Evolutionary conservation across 1,140 invertebrate species (phyloP).

Genomic region (Neoseiulus cucumeris): DNA sequence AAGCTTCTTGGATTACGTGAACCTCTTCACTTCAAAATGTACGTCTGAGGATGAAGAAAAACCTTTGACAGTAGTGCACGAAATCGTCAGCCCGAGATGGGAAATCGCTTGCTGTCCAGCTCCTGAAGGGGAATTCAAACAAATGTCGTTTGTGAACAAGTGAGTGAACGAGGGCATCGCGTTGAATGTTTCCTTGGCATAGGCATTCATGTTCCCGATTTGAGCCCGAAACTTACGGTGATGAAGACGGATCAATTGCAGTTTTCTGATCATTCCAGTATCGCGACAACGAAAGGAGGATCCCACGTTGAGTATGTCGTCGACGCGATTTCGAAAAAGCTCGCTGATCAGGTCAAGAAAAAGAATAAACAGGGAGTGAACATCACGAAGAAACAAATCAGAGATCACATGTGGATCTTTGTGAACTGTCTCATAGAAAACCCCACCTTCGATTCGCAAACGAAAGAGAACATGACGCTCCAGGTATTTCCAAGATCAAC

Average conservation of each 20-base stretch:
- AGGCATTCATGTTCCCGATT: no score
- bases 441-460: conserved; percentile 98
- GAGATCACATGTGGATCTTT: conserved; percentile 95
- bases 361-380: conserved; percentile 59
- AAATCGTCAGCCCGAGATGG: conserved; percentile 69
- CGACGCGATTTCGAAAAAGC: conserved; percentile 63
- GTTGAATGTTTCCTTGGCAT: no score
- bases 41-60: conserved; percentile 58
- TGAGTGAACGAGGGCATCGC: neutral
- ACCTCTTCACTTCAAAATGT: conserved; percentile 57
- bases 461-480: conserved; percentile 96
- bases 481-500: no score
- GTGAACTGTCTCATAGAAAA: conserved; percentile 97
- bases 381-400: conserved; percentile 38
- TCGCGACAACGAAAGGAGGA: conserved; percentile 98
- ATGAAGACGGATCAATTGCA: neutral
- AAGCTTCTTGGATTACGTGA: conserved; percentile 90
- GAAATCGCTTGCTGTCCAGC: conserved; percentile 83
- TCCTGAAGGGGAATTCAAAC: conserved; percentile 70
- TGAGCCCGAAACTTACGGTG: no score
- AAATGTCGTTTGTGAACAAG: conserved; percentile 91
- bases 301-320: conserved; percentile 88
- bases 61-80: conserved; percentile 68
- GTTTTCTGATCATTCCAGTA: conserved; percentile 36
- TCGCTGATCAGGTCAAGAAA: conserved; percentile 71